phyloP scores from a whole-genome alignment of 2,888 invertebrate species.

The Argyresthia goedartella region DNA sequence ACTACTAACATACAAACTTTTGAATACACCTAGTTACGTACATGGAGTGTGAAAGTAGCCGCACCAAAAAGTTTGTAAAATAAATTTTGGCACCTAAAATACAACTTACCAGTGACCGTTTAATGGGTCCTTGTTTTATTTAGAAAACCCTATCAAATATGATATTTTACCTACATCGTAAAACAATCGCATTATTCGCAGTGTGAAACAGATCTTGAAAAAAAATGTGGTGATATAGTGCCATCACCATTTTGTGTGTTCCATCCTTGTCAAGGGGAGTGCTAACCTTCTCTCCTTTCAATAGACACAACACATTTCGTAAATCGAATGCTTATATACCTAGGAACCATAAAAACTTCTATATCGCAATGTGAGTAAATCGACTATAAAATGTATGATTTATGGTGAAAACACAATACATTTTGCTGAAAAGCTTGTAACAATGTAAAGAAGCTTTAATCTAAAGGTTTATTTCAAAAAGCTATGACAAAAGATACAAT shows the following conservation, averaged over 20 bases:
- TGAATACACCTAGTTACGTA: too few relatives aligned
- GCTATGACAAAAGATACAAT: too few relatives aligned
- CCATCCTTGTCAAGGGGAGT: constrained; percentile 98
- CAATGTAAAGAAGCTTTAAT: background rate
- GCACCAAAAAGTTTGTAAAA: too few relatives aligned
- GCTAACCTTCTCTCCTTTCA: constrained; percentile 98
- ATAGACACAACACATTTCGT: constrained; percentile 78
- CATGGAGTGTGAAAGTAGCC: too few relatives aligned
- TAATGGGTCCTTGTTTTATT: too few relatives aligned
- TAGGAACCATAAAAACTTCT: constrained; percentile 11
- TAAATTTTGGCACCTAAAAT: too few relatives aligned
- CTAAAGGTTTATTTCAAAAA: too few relatives aligned
- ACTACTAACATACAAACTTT: too few relatives aligned
- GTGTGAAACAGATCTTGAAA: constrained; percentile 16
- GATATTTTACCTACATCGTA: too few relatives aligned
- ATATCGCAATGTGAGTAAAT: constrained; percentile 15
- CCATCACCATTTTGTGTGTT: constrained; percentile 32
- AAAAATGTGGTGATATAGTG: constrained; percentile 32
- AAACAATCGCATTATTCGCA: too few relatives aligned
- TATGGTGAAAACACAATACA: background rate
- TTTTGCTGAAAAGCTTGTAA: background rate
- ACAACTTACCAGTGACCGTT: too few relatives aligned
- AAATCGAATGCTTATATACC: constrained; percentile 17
- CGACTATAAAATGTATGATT: background rate
- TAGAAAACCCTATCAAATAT: too few relatives aligned